Evolutionary conservation across 2,113 vertebrate species (phyloP), one percentile per base, ranked within the genome.

Genomic region (Petrocephalus microphthalmus): DNA sequence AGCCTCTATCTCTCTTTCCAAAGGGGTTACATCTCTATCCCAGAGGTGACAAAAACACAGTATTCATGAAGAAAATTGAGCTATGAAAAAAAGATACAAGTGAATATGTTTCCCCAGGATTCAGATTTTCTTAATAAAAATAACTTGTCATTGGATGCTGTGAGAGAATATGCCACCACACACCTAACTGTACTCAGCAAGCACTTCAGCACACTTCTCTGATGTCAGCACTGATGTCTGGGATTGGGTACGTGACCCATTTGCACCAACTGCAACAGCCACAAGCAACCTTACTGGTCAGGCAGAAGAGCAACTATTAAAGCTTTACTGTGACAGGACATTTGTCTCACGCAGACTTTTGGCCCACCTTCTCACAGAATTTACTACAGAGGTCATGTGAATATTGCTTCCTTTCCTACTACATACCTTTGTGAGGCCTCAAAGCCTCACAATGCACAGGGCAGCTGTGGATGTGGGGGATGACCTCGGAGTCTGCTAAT

Each of bases 361-460:
- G 67, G 83, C 81, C 88, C 88, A 56, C 49, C 49, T 57, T 88
- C 33, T 89, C 83, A 89, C 82, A 78, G 78, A 90, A 84, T 83
- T 88, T 57, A 89, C 84, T 82, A 47, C 64, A 13, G 81, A 88
- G 86, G 89, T 64, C 57, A 91, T 78, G 84, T 22, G 19, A 74
- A 89, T 87, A 86, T 89, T 90, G 87, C 74, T 90, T 17, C 86
- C 52, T 89, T 91, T 42, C 64, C 88, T 64, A 88, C 87, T 33
- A 87, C 84, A 8, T 87, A 82, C 42, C 78, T 56, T 49, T 90
- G 86, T 89, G 82, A 90, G 86, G 82, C n/a, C n/a, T 42, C 42
- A 42, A 42, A 42, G 42, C 42, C 42, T 42, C 42, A 90, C 86
- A 19, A 84, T 86, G 78, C 83, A 87, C 74, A 89, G 87, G 78